A percentile compares a stretch with the other conserved stretches of the same genome.
These are phyloP conservation scores for Propithecus deckenii DNA, from an alignment of 2,797 vertebrate species.

Conservation along the genomic window DNA sequence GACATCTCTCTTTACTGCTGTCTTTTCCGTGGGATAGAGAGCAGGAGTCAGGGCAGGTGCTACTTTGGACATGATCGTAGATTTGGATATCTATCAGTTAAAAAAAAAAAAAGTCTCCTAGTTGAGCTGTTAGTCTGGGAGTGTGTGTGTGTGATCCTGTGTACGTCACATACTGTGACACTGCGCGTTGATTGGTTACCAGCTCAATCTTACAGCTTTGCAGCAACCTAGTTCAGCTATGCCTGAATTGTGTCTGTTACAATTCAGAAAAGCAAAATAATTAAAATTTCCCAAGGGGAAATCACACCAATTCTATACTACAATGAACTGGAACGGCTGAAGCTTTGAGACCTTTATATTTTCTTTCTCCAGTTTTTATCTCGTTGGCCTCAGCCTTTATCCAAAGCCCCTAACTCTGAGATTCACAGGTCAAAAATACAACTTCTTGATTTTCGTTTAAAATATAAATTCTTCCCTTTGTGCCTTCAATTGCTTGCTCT, in stretches of 20 bases:
- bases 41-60: neutral
- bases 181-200: slow-evolving; percentile 35
- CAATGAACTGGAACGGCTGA: neutral
- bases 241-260: neutral
- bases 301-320: neutral
- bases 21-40: neutral
- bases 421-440: neutral
- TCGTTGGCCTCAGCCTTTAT: neutral
- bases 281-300: neutral
- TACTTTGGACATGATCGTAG: neutral
- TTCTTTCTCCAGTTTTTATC: neutral
- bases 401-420: neutral
- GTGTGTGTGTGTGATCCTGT: neutral
- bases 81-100: fast-evolving
- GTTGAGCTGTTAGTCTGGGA: fast-evolving
- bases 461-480: neutral
- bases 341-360: neutral
- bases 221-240: neutral
- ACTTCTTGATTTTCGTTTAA: neutral
- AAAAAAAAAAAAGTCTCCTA: neutral
- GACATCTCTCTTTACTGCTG: neutral
- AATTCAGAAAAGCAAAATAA: neutral
- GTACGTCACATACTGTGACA: neutral
- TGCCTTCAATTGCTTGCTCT: neutral
- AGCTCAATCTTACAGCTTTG: neutral